Evolutionary conservation across 2,888 invertebrate species (phyloP).

Genomic region (Sceliomorpha sp.): DNA sequence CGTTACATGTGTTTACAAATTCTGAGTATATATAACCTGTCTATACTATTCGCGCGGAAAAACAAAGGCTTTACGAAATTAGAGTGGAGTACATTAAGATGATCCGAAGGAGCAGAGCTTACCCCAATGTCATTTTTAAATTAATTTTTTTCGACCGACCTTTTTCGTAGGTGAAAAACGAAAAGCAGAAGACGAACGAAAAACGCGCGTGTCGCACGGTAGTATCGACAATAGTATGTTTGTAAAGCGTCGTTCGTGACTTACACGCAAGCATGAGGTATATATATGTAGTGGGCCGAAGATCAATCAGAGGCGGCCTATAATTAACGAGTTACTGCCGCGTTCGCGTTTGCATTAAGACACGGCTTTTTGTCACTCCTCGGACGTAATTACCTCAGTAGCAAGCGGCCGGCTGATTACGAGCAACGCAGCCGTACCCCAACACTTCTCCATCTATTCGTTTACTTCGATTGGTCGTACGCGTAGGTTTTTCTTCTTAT

Average conservation of each 20-base stretch:
- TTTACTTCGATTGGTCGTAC: conserved; percentile 75
- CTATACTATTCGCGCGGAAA: too few relatives aligned
- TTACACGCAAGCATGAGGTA: conserved; percentile 37
- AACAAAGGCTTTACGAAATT: too few relatives aligned
- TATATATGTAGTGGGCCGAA: conserved; percentile 64
- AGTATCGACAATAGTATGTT: conserved; percentile 73
- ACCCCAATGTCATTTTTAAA: too few relatives aligned
- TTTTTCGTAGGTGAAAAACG: conserved; percentile 62
- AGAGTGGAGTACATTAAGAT: conserved; percentile 26
- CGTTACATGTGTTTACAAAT: too few relatives aligned
- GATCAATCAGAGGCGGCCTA: conserved; percentile 80
- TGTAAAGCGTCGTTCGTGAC: conserved; percentile 59
- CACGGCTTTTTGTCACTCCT: conserved; percentile 78
- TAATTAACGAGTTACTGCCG: conserved; percentile 80
- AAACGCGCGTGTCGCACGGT: conserved; percentile 70
- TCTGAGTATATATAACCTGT: too few relatives aligned
- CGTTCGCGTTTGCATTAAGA: conserved; percentile 78
- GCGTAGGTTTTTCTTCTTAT: conserved; percentile 75
- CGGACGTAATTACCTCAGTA: conserved; percentile 70
- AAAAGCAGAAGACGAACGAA: conserved; percentile 29
- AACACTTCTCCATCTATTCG: conserved; percentile 51
- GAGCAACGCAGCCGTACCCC: conserved; percentile 39
- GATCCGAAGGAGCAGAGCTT: conserved; percentile 35
- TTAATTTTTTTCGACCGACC: conserved; percentile 77
- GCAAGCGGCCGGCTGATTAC: conserved; percentile 62